phyloP scores from a whole-genome alignment of 2,797 vertebrate genomes.

The Danio jaintianensis region DNA sequence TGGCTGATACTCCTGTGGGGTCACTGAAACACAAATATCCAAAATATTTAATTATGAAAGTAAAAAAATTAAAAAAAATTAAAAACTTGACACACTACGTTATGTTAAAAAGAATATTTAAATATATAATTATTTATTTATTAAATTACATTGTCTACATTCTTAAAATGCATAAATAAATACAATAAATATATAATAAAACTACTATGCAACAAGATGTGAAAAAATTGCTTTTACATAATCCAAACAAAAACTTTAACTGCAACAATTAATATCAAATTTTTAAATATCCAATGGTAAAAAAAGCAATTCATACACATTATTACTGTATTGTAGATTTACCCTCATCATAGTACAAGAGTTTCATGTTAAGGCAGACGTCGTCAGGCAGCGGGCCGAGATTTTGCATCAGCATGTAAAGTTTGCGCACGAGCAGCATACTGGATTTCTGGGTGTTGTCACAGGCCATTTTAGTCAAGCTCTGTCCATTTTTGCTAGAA shows the following conservation, averaged over 20 bases:
- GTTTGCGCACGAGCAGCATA: constrained; percentile 91
- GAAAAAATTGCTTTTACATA: too few species aligned
- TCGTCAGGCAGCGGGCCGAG: constrained; percentile 88
- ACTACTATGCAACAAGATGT: too few species aligned
- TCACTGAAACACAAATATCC: constrained; percentile 82
- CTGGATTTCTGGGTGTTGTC: constrained; percentile 89
- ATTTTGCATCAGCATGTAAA: constrained; percentile 93
- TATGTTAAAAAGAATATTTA: too few species aligned
- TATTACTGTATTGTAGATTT: constrained; percentile 31
- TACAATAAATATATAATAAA: not conserved
- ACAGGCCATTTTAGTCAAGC: constrained; percentile 67
- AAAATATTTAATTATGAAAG: not conserved
- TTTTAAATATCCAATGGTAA: too few species aligned
- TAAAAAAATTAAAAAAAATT: too few species aligned
- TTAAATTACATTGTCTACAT: not conserved
- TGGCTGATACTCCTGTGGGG: constrained; percentile 92
- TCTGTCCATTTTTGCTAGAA: constrained; percentile 62
- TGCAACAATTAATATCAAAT: too few species aligned
- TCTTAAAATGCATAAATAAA: not conserved
- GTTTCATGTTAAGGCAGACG: constrained; percentile 93
- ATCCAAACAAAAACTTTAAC: too few species aligned
- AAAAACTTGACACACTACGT: too few species aligned
- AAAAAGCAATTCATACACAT: too few species aligned
- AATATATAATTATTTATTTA: too few species aligned
- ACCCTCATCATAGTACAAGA: constrained; percentile 94